Evolutionary conservation across 1,140 invertebrate genomes (phyloP), one percentile per base, ranked within the genome.

Genomic region (Zophobas morio): DNA sequence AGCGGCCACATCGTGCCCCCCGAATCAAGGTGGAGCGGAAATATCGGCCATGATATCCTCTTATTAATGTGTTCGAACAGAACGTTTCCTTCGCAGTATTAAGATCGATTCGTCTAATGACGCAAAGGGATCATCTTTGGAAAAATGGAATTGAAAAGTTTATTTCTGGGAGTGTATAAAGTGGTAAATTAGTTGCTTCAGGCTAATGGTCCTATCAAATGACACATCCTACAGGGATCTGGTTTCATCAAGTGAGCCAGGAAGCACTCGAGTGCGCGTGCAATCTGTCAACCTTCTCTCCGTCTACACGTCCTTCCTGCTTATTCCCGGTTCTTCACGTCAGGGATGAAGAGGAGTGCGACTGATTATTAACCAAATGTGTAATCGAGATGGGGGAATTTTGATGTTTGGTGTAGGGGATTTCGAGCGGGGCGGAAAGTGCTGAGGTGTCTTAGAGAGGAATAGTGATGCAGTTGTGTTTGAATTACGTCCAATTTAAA

Each of bases 1-100:
- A 74, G 35, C 72, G 46, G 70, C 70, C 70, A 51, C 47, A 72
- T 53, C 46, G 51, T 32, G 37, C 47, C 49, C 71, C 53, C 71
- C 51, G 57, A 53, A 74, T 74, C 72, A 74, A 74, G 72, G 72
- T 74, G 53, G 72, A 74, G 53, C 72, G 72, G 72, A 74, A 74
- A 74, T 60, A 74, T 74, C 72, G 54, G 37, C 51, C 72, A 74
- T 74, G 54, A 74, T 74, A 74, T 74, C 72, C 72, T 74, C 53
- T 74, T 74, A 74, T 74, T 74, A 74, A 74, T 74, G 49, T 42
- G 42, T 57, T 74, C 34, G 40, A 74, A 74, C 72, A 74, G 70
- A 66, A 66, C 60, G 42, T 63, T 63, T 63, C 57, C 57, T 42
- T 63, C 33, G 1, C 1, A 40, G 37, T 32, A 66, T 46, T n/a